Conservation (phyloP, 2,113 vertebrate genomes). For the Bos javanicus region DNA sequence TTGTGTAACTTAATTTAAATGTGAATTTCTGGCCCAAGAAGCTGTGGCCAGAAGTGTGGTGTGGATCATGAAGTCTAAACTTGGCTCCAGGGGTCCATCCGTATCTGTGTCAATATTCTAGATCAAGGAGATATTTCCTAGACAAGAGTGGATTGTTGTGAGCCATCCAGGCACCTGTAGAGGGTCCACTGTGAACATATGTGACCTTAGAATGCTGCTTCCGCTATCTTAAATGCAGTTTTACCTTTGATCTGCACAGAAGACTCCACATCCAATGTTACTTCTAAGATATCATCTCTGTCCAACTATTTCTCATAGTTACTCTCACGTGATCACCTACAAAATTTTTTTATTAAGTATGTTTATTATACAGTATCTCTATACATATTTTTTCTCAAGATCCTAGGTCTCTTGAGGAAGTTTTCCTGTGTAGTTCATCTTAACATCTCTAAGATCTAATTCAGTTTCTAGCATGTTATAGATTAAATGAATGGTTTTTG, state of each 20-base stretch:
- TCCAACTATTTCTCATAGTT: not conserved
- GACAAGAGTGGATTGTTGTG: not conserved
- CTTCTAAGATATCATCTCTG: not conserved
- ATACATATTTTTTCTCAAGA: not conserved
- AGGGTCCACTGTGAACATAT: not conserved
- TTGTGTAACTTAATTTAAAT: not conserved
- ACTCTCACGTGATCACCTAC: not conserved
- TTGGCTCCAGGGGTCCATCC: not conserved
- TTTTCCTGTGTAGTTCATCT: not conserved
- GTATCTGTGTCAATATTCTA: not conserved
- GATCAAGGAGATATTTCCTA: not conserved
- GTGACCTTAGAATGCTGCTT: not conserved
- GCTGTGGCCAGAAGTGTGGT: not conserved
- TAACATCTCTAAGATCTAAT: not conserved
- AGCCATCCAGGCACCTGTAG: not conserved
- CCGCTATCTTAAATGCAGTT: not conserved
- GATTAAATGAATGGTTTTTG: not conserved
- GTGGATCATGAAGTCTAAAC: not conserved
- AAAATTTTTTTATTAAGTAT: not conserved
- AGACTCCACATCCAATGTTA: not conserved
- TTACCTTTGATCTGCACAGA: not conserved
- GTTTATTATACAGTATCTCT: not conserved
- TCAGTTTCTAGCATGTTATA: not conserved
- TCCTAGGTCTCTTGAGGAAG: not conserved
- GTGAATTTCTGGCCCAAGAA: not conserved